Conservation (phyloP, 2,888 invertebrate species). For the Tinea semifulvella region DNA sequence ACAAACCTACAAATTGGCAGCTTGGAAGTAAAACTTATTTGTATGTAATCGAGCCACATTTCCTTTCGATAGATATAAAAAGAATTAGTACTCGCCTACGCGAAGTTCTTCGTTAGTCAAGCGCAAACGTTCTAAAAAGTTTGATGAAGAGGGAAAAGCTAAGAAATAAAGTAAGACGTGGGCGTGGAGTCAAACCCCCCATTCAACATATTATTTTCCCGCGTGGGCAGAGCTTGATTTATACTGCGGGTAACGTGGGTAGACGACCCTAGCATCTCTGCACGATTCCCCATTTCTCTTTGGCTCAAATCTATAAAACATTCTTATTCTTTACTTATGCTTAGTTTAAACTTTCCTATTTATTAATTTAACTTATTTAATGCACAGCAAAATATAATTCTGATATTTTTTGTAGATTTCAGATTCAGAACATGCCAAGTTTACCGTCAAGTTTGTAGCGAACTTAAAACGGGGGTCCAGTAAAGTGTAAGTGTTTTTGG, state of each 20-base stretch:
- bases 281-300: slow-evolving; percentile 18
- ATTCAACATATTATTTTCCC: slow-evolving; percentile 12
- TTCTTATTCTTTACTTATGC: too few relatives aligned
- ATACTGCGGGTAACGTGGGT: slow-evolving; percentile 7
- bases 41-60: too few relatives aligned
- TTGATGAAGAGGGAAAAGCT: slow-evolving; percentile 10
- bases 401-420: too few relatives aligned
- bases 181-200: slow-evolving; percentile 2
- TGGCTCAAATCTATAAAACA: slow-evolving; percentile 18
- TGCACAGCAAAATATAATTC: too few relatives aligned
- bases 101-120: background rate
- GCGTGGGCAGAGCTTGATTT: slow-evolving; percentile 11
- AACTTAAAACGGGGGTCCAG: too few relatives aligned
- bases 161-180: slow-evolving; percentile 11
- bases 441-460: too few relatives aligned
- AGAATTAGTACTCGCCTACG: slow-evolving; percentile 5
- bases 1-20: too few relatives aligned
- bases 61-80: slow-evolving; percentile 4
- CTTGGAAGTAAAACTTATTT: too few relatives aligned
- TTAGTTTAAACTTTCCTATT: too few relatives aligned
- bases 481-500: too few relatives aligned
- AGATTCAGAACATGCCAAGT: too few relatives aligned
- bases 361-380: too few relatives aligned
- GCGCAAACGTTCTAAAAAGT: background rate
- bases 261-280: slow-evolving; percentile 15